Conservation (phyloP, 2,113 vertebrate species). For the Percopsis transmontana region DNA sequence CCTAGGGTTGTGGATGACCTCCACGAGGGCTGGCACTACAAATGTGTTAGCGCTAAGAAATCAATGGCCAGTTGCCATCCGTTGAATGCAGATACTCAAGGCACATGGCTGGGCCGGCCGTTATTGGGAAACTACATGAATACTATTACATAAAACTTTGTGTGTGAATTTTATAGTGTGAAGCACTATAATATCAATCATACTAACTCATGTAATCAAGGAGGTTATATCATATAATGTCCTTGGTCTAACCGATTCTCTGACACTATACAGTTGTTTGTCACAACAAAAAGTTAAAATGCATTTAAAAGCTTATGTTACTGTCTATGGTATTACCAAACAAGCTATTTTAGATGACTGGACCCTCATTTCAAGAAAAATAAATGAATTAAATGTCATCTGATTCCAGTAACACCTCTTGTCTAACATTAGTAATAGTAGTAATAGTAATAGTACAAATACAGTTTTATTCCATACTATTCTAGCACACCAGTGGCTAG, state of each 20-base stretch:
- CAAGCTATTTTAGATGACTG: too few relatives aligned
- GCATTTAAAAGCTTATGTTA: too few relatives aligned
- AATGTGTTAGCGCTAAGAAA: constrained; percentile 39
- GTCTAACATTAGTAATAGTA: too few relatives aligned
- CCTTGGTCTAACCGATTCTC: not conserved
- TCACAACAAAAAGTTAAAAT: not conserved
- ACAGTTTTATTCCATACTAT: too few relatives aligned
- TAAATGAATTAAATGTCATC: too few relatives aligned
- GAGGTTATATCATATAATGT: too few relatives aligned
- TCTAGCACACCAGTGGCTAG: too few relatives aligned
- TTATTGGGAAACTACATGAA: constrained; percentile 24
- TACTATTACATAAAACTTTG: not conserved
- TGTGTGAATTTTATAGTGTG: too few relatives aligned
- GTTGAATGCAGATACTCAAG: constrained; percentile 38
- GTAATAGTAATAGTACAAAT: too few relatives aligned
- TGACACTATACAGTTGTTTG: not conserved
- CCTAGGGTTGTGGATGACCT: constrained; percentile 71
- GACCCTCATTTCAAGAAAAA: too few relatives aligned
- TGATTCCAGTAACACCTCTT: too few relatives aligned
- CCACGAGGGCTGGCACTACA: constrained; percentile 34
- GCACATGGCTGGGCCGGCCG: constrained; percentile 35
- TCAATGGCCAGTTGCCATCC: constrained; percentile 59
- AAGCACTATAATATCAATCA: not conserved
- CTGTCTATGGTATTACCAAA: too few relatives aligned
- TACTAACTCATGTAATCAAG: not conserved